Evolutionary conservation across 2,797 vertebrate species (phyloP), one percentile per base, ranked within the genome.

Genomic region (Sebastes matsubarae): DNA sequence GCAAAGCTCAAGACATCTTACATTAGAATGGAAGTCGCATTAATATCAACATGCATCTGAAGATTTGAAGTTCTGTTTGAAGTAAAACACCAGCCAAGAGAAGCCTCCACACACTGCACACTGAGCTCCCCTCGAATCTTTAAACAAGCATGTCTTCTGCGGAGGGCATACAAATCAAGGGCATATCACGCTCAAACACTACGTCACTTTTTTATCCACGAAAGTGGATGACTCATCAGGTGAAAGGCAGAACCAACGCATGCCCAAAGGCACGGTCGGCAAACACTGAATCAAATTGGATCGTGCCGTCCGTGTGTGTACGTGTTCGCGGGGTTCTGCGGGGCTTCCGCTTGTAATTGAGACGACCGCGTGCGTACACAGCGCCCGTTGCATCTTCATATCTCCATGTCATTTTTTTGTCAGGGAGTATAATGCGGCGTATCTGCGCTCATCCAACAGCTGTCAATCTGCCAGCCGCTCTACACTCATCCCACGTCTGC

Each of bases 401-500:
- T 77, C 72, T 71, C 27, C 25, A 3, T 74, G 55, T 85, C 29
- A n/a, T 68, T 68, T 77, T 68, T 75, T 68, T 77, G 68, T 76
- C 68, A 12, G 73, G 27, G 25, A 70, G 73, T 42, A 68, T 78
- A 82, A 83, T 72, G 68, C 42, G 11, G 7, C 22, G 0, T 8
- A 82, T 85, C 83, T 71, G 60, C 52, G 8, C 74, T 81, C 52
- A 77, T 75, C 73, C 80, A 77, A 25, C 78, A 80, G 81, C 79
- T 83, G 88, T 87, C 90, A 91, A 61, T 87, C 90, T 59, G 72
- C 75, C 79, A 71, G 75, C 59, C 30, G 29, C 76, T 82, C 72
- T 3, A 25, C 84, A 74, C 57, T 85, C 80, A 42, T 77, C 70
- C 66, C 74, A 79, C 67, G 29, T 50, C 64, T 76, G 58, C 9